Conservation (phyloP, 2,113 vertebrate genomes). For the Larimichthys crocea region DNA sequence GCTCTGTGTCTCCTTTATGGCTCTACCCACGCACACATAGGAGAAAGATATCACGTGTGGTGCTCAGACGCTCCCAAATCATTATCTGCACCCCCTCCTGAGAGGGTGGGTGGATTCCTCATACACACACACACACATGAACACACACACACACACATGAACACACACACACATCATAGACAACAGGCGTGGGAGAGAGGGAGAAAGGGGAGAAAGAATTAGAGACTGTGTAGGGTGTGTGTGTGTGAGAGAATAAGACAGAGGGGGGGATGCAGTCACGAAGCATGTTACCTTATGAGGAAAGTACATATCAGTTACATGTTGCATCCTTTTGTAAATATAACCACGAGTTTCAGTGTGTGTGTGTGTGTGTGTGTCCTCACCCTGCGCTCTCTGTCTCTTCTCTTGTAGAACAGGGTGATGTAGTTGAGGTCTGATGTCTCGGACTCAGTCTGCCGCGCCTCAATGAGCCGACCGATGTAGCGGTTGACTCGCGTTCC, state of each 20-base stretch:
- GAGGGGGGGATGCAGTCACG: slow-evolving; percentile 57
- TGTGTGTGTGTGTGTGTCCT: slow-evolving; percentile 53
- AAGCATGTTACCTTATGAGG: slow-evolving; percentile 58
- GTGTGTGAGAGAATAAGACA: slow-evolving; percentile 49
- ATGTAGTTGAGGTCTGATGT: slow-evolving; percentile 92
- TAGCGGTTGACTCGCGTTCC: slow-evolving; percentile 96
- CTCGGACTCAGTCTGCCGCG: slow-evolving; percentile 94
- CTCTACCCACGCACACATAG: slow-evolving; percentile 74
- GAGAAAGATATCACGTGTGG: slow-evolving; percentile 70
- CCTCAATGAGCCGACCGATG: slow-evolving; percentile 95
- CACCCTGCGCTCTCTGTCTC: slow-evolving; percentile 92
- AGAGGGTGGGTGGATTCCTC: slow-evolving; percentile 80
- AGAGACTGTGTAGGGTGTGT: slow-evolving; percentile 58
- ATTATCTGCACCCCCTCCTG: slow-evolving; percentile 82
- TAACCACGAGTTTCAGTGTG: background rate
- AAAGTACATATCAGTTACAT: slow-evolving; percentile 39
- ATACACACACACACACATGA: slow-evolving; percentile 41
- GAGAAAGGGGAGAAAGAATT: slow-evolving; percentile 57
- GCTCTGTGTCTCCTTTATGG: slow-evolving; percentile 66
- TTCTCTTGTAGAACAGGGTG: slow-evolving; percentile 91
- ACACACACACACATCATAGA: slow-evolving; percentile 59
- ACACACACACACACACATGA: slow-evolving; percentile 25
- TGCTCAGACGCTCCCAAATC: slow-evolving; percentile 79
- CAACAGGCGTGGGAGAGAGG: slow-evolving; percentile 73
- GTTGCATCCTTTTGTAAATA: slow-evolving; percentile 20